These are phyloP conservation scores for Eremobia ochroleuca DNA, from an alignment of 2,888 invertebrate genomes.

Conservation along the genomic window DNA sequence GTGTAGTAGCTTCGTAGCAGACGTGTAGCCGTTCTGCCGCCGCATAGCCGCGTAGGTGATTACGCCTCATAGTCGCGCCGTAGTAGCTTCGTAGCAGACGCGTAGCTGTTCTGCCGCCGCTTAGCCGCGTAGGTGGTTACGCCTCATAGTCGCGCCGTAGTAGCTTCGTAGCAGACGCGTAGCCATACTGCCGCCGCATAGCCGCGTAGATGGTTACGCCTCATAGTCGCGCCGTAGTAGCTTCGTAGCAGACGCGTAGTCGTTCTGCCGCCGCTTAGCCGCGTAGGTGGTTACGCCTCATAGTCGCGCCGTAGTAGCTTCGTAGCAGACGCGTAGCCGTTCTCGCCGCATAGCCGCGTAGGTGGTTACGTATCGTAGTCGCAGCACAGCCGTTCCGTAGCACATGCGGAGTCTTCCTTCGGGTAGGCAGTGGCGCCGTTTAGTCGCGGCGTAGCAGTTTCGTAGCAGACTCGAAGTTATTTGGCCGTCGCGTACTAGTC, in stretches of 20 bases:
- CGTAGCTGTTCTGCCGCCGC: no score
- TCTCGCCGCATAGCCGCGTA: background rate
- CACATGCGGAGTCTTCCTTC: no score
- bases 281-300: background rate
- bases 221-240: no score
- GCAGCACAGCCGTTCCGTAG: background rate
- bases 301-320: background rate
- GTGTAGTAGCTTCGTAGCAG: slow-evolving; percentile 3
- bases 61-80: slow-evolving; percentile 1
- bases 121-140: no score
- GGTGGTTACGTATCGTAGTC: background rate
- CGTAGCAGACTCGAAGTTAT: background rate
- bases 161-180: no score
- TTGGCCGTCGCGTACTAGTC: background rate
- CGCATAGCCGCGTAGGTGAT: slow-evolving; percentile 6
- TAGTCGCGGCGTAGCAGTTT: background rate
- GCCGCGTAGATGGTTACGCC: no score
- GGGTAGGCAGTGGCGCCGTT: no score
- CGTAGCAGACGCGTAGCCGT: background rate
- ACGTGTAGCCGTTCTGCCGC: background rate
- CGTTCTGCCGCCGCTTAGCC: background rate
- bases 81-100: slow-evolving; percentile 1
- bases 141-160: no score
- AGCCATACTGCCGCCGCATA: no score
- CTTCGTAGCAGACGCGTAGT: background rate